Conservation (phyloP, 2,797 vertebrate genomes). For the Aplochiton taeniatus region DNA sequence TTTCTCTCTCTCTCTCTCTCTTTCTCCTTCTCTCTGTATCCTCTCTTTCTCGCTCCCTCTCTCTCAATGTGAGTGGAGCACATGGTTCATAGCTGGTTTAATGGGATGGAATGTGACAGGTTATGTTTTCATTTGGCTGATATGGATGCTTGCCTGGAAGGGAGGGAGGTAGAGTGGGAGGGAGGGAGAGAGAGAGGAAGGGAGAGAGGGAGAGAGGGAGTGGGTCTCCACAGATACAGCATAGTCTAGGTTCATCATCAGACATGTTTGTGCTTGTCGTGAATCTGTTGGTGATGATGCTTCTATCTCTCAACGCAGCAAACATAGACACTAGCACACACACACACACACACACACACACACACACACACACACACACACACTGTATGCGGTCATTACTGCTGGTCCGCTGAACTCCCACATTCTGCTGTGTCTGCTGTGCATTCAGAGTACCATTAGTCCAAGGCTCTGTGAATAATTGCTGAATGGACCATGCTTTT, state of each 20-base stretch:
- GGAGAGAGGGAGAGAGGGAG: constrained; percentile 21
- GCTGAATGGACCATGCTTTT: constrained; percentile 71
- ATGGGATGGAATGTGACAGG: constrained; percentile 84
- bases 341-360: constrained; percentile 40
- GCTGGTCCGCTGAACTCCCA: constrained; percentile 62
- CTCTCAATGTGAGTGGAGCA: constrained; percentile 65
- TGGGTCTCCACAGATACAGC: constrained; percentile 35
- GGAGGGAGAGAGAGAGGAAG: constrained; percentile 24
- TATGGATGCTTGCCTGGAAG: constrained; percentile 67
- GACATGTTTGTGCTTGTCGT: constrained; percentile 68
- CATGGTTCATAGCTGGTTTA: constrained; percentile 79
- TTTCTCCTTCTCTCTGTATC: too few species aligned
- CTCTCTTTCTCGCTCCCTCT: constrained; percentile 1
- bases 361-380: constrained; percentile 39
- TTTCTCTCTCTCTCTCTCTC: constrained; percentile 37
- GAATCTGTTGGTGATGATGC: constrained; percentile 70
- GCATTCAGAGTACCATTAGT: constrained; percentile 73
- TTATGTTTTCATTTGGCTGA: constrained; percentile 77
- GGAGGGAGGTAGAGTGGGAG: constrained; percentile 42
- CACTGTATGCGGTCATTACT: constrained; percentile 71
- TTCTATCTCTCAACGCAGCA: constrained; percentile 11
- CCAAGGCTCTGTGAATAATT: constrained; percentile 77
- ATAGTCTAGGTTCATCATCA: constrained; percentile 66
- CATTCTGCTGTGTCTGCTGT: constrained; percentile 72
- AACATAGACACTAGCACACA: constrained; percentile 37